Conservation (phyloP, 2,888 invertebrate genomes). For the Agrilus mali region DNA sequence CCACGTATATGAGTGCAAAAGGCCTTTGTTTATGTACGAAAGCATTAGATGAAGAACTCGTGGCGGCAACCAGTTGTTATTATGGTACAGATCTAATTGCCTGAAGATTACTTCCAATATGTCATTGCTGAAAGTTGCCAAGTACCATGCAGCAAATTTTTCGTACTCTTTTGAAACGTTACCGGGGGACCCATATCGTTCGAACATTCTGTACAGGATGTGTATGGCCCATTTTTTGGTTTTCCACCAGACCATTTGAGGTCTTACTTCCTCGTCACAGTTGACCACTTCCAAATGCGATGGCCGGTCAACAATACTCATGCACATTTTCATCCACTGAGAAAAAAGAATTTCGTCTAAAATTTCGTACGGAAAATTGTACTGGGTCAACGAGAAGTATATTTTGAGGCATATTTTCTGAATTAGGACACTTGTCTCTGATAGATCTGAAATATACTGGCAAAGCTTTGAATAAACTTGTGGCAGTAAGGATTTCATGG, state of each 20-base stretch:
- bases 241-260: slow-evolving; percentile 95
- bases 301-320: slow-evolving; percentile 62
- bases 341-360: slow-evolving; percentile 82
- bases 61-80: slow-evolving; percentile 49
- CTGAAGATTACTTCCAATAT: slow-evolving; percentile 57
- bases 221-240: slow-evolving; percentile 98
- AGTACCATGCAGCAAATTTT: slow-evolving; percentile 90
- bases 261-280: slow-evolving; percentile 79
- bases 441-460: slow-evolving; percentile 67
- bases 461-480: slow-evolving; percentile 77
- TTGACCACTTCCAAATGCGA: slow-evolving; percentile 71
- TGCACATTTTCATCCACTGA: slow-evolving; percentile 87
- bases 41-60: slow-evolving; percentile 84
- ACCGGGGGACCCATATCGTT: slow-evolving; percentile 94
- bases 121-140: slow-evolving; percentile 82
- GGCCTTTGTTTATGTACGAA: slow-evolving; percentile 77
- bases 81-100: slow-evolving; percentile 27
- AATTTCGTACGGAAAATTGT: slow-evolving; percentile 67
- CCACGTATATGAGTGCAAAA: slow-evolving; percentile 85
- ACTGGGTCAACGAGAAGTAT: slow-evolving; percentile 86
- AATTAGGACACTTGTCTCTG: slow-evolving; percentile 76
- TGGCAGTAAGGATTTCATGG: slow-evolving; percentile 88
- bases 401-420: slow-evolving; percentile 89
- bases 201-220: slow-evolving; percentile 85
- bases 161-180: slow-evolving; percentile 84